These are phyloP conservation scores for Fregetta grallaria DNA, from an alignment of 2,113 vertebrate species.

Conservation along the genomic window DNA sequence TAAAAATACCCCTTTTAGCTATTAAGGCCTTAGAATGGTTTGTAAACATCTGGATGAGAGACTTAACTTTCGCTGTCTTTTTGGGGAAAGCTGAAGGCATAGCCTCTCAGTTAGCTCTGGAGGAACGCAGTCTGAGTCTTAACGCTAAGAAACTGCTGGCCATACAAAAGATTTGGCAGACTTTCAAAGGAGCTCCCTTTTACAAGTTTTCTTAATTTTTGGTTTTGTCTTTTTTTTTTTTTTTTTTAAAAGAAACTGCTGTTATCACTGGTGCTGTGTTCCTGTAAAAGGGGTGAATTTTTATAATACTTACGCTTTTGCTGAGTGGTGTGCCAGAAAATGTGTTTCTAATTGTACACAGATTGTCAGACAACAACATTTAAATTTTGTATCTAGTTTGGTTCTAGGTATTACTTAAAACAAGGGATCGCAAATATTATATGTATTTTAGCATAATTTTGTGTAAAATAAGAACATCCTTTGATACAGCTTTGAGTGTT, in stretches of 20 bases:
- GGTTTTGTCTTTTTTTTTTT: no score
- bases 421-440: not conserved
- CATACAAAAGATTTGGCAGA: not conserved
- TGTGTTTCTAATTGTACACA: not conserved
- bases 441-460: not conserved
- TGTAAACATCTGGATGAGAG: not conserved
- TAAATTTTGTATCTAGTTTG: not conserved
- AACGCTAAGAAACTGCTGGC: not conserved
- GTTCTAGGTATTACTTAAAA: not conserved
- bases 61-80: not conserved
- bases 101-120: not conserved
- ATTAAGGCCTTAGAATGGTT: not conserved
- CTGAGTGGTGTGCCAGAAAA: not conserved
- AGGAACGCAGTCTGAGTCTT: not conserved
- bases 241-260: not conserved
- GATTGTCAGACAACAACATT: not conserved
- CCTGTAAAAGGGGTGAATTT: not conserved
- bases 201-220: not conserved
- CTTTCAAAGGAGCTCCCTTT: not conserved
- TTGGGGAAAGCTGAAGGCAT: not conserved
- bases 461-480: not conserved
- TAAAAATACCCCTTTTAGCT: not conserved
- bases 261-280: not conserved
- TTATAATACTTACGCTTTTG: not conserved
- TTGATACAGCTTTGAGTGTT: not conserved